Base-by-base conservation (phyloP, 2,113 vertebrate species). In the Haemorhous mexicanus region DNA sequence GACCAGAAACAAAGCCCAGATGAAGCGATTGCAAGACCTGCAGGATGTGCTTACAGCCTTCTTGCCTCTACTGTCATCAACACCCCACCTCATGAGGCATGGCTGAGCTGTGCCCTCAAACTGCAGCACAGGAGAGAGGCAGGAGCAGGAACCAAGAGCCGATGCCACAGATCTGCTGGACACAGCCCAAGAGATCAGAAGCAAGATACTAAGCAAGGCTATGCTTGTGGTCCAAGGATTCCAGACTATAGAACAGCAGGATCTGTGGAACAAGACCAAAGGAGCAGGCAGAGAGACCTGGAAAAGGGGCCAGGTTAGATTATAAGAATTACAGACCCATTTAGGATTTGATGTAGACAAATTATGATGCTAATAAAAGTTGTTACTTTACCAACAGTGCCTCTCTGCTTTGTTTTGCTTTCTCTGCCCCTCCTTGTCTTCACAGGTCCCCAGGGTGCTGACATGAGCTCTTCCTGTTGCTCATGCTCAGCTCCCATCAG, bases 131-230 rank as follows among this genome's bases (percentile, higher is more conserved):
- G 69, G 30, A 47, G 43, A 39, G 43, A 41, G 59, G 19, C 19
- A 56, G n/a, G n/a, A n/a, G 41, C 30, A n/a, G 30, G 43, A 47
- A 19, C 19, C n/a, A 30, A 16, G 11, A 55, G 14, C 8, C 2
- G 0, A 6, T 16, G 8, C 13, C 18, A 33, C 0, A 0, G 41
- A 28, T 39, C 11, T 73, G 22, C 32, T 44, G 33, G 27, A 50
- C 43, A 62, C 16, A 39, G 56, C 13, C 27, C 47, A 52, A 16
- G 19, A 59, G 9, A 9, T 28, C 8, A 30, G 12, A 32, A 19
- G 18, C 13, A 27, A 11, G 37, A 12, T 52, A 11, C 4, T 52
- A 6, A 1, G 0, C 19, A 81, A 59, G 44, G 61, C 61, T 66
- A 5, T 33, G 16, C n/a, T 18, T 23, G 4, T 33, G 33, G 33